Conservation (phyloP, 1,140 invertebrate species). For the Drosophila varians region DNA sequence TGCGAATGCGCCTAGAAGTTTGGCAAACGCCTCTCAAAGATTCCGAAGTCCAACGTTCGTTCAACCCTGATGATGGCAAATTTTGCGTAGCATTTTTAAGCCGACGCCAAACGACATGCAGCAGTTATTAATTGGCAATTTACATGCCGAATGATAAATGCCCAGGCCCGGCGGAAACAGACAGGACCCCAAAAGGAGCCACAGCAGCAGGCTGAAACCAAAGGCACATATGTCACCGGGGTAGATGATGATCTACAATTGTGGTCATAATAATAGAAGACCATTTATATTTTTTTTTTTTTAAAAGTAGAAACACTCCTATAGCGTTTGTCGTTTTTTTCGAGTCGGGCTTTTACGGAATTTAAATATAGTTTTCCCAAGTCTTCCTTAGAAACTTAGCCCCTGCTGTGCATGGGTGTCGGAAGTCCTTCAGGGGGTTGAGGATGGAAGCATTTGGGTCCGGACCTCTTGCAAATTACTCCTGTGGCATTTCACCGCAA, state of each 20-base stretch:
- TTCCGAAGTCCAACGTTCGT: slow-evolving; percentile 34
- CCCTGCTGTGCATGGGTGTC: slow-evolving; percentile 33
- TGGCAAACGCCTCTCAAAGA: slow-evolving; percentile 50
- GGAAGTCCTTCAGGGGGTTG: slow-evolving; percentile 11
- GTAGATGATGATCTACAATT: slow-evolving; percentile 7
- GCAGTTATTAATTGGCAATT: slow-evolving; percentile 83
- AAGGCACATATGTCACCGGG: slow-evolving; percentile 67
- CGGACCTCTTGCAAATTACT: slow-evolving; percentile 73
- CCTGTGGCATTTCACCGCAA: slow-evolving; percentile 80
- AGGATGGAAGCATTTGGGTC: slow-evolving; percentile 1
- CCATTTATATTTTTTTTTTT: background rate
- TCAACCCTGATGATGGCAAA: slow-evolving; percentile 50
- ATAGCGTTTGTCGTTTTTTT: too few species aligned
- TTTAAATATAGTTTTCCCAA: background rate
- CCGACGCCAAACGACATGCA: slow-evolving; percentile 76
- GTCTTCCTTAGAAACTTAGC: background rate
- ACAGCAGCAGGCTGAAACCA: slow-evolving; percentile 58
- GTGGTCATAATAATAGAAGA: background rate
- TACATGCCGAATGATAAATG: slow-evolving; percentile 83
- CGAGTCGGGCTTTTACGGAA: too few species aligned
- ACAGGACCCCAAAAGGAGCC: slow-evolving; percentile 63
- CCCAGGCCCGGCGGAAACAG: slow-evolving; percentile 57
- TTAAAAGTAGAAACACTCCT: too few species aligned
- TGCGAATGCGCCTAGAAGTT: slow-evolving; percentile 70
- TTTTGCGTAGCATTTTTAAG: slow-evolving; percentile 67